These are phyloP conservation scores for Lagopus muta DNA, from an alignment of 2,113 vertebrate genomes.

Conservation along the genomic window DNA sequence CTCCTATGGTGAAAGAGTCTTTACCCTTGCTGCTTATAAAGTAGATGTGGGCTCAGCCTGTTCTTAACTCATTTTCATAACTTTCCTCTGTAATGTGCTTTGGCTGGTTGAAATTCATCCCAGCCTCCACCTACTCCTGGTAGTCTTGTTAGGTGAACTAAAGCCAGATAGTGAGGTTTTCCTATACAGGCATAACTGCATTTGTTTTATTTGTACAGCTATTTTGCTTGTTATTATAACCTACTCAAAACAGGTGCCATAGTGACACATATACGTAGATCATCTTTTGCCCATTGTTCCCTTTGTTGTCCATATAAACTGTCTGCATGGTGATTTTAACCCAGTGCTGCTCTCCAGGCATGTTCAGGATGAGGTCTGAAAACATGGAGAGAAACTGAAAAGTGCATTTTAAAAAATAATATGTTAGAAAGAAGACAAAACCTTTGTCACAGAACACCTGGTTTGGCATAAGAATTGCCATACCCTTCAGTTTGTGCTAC, in stretches of 20 bases:
- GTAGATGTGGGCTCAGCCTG: not conserved
- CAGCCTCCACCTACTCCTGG: not conserved
- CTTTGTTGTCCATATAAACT: not conserved
- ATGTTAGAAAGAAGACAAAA: not conserved
- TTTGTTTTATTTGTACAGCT: conserved; percentile 8
- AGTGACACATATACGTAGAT: conserved; percentile 7
- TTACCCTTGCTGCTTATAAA: conserved; percentile 5
- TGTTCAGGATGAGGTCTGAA: not conserved
- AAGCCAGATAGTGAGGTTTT: conserved; percentile 20
- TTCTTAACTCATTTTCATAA: conserved; percentile 31
- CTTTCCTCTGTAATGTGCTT: not conserved
- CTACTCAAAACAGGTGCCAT: conserved; percentile 23
- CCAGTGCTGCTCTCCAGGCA: not conserved
- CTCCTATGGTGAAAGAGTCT: not conserved
- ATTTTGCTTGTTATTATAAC: not conserved
- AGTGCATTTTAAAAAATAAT: not conserved
- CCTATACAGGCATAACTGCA: not conserved
- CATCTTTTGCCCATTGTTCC: conserved; percentile 4
- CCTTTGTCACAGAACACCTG: not conserved
- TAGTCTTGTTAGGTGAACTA: not conserved
- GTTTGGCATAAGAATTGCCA: not conserved
- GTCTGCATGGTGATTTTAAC: not conserved
- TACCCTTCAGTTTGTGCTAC: not conserved
- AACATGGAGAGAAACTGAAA: not conserved
- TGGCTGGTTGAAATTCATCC: conserved; percentile 10